Base-by-base conservation (phyloP, 2,113 vertebrate genomes). In the Nibea coibor region DNA sequence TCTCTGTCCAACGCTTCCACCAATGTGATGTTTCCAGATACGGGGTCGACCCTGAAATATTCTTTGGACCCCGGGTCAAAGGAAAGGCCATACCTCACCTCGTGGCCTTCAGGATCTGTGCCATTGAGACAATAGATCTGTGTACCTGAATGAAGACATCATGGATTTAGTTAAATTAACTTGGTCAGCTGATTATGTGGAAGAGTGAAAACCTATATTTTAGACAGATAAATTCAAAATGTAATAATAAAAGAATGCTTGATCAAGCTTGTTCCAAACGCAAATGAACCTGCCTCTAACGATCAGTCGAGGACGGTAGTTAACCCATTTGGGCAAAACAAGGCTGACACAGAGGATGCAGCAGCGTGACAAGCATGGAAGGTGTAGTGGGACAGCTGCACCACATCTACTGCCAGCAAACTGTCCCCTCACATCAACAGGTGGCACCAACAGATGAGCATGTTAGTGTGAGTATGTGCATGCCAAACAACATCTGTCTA, bases 71-170 rank as follows among this genome's bases (percentile, higher is more conserved):
- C 96, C 12, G 97, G 92, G 80, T 99, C 96, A 84, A 98, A 98
- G 28, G 94, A 93, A 75, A 99, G 88, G 68, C 95, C 96, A 2
- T 98, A 99, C 0, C 94, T 96, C 87, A 99, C 95, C 0, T 96
- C 93, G 53, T 97, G 96, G 15, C 96, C 96, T 86, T 99, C 98
- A 0, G 97, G 97, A 82, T 99, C 98, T 0, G 96, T 97, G 72
- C 98, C 98, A 58, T 99, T 99, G 73, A 99, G 90, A 56, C 95
- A 93, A 76, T 99, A 99, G 75, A 99, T 96, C 0, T 96, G 96
- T 69, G 97, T 96, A 62, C 97, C 98, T 99, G 79, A 47, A 80
- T 53, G 3, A 68, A 80, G 19, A 78, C 0, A 20, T 31, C 3
- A 51, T 7, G 2, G 10, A 15, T 56, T 48, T 20, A 53, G 12